These are phyloP conservation scores for Platynereis dumerilii DNA, from an alignment of 2,888 invertebrate species.

Conservation along the genomic window DNA sequence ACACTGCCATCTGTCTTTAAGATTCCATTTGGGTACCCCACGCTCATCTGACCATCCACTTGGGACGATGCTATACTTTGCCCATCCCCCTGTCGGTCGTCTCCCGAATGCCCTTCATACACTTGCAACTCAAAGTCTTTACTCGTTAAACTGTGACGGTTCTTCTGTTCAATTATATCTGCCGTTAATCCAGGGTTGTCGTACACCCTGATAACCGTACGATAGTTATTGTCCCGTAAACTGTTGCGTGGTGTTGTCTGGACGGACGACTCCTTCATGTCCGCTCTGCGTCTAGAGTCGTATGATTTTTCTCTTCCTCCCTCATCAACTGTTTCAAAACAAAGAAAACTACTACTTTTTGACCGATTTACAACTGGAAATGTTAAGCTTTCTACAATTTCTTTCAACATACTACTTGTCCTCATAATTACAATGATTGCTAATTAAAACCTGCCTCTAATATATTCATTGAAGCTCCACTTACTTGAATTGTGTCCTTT, in stretches of 20 bases:
- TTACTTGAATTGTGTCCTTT: no score
- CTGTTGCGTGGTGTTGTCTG: constrained; percentile 35
- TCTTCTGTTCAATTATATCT: constrained; percentile 18
- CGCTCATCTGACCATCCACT: not conserved
- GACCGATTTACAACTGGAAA: not conserved
- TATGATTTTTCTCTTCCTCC: not conserved
- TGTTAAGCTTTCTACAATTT: no score
- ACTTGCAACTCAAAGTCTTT: not conserved
- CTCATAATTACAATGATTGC: no score
- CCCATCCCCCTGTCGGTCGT: constrained; percentile 13
- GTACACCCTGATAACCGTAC: constrained; percentile 26
- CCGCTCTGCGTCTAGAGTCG: constrained; percentile 6
- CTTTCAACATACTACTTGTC: no score
- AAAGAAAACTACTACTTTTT: not conserved
- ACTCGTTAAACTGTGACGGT: not conserved
- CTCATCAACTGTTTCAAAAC: not conserved
- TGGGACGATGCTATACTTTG: not conserved
- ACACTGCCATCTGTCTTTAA: constrained; percentile 9
- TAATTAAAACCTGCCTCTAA: no score
- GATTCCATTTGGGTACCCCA: not conserved
- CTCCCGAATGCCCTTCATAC: not conserved
- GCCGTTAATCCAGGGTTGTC: constrained; percentile 13
- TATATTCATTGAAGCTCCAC: no score
- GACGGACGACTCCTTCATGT: constrained; percentile 26
- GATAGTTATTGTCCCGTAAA: constrained; percentile 13